Evolutionary conservation across 2,797 vertebrate genomes (phyloP), one percentile per base, ranked within the genome.

Genomic region (Hylomyscus alleni): DNA sequence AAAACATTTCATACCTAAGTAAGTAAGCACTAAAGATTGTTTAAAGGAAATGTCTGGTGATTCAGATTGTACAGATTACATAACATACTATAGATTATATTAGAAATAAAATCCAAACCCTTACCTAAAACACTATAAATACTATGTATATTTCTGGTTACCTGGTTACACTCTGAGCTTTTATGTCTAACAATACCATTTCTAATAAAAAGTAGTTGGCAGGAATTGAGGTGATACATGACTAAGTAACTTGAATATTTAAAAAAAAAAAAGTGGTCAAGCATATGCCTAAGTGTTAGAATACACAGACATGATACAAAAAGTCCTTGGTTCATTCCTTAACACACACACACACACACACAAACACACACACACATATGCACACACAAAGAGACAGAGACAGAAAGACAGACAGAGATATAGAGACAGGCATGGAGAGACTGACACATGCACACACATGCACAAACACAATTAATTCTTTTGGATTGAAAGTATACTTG

Each of bases 81-180:
- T 31, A 65, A 65, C 14, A 4, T 14, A 65, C 14, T 31, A 65
- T 6, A 50, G 17, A 47, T n/a, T 84, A 31, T 3, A 37, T 89
- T 92, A n/a, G 26, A 76, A 81, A 75, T 84, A 15, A 5, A 93
- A 88, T 89, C 47, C 82, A 17, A 92, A 93, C 22, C 20, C 26
- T 65, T 58, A 90, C 40, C 12, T 56, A 87, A 96, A 62, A 11
- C 11, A 24, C 8, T 62, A 3, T 73, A 73, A 89, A 67, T 40
- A 15, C 17, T 31, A 62, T 22, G 20, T 50, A 19, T 8, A 50
- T 40, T 15, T 78, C 76, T 29, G 9, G 20, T 54, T 88, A 56
- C 8, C 2, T 88, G 3, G 52, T 22, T 44, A n/a, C 3, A 37
- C 9, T 1, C 44, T 10, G 24, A 9, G 56, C 83, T 93, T 65